These are phyloP conservation scores for Montipora capricornis DNA, from an alignment of 64 coral and sea anemone species.

Conservation along the genomic window DNA sequence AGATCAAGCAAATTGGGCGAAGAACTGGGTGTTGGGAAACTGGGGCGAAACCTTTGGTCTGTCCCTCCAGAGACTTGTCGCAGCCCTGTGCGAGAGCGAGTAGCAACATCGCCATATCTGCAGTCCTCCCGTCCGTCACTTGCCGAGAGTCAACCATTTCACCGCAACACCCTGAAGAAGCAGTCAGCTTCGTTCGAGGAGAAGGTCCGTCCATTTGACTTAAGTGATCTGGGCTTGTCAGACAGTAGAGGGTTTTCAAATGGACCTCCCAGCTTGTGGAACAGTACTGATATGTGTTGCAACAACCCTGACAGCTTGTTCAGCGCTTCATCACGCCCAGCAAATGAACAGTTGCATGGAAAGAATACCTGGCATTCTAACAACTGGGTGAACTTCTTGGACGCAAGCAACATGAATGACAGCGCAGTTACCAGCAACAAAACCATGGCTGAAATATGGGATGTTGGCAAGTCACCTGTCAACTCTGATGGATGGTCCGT, in stretches of 20 bases:
- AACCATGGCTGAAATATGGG: slow-evolving; percentile 92
- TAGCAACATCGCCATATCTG: neutral
- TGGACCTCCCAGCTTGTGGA: slow-evolving; percentile 18
- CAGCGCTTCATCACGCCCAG: slow-evolving; percentile 50
- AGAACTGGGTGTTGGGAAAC: slow-evolving; percentile 36
- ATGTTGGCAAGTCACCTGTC: slow-evolving; percentile 55
- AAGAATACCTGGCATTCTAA: slow-evolving; percentile 62
- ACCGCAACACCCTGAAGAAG: slow-evolving; percentile 11
- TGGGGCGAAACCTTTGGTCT: slow-evolving; percentile 78
- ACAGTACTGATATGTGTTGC: slow-evolving; percentile 35
- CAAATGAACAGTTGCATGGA: slow-evolving; percentile 61
- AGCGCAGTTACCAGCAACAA: slow-evolving; percentile 52
- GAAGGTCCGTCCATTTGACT: slow-evolving; percentile 27
- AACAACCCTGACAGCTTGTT: slow-evolving; percentile 83
- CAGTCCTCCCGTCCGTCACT: slow-evolving; percentile 42
- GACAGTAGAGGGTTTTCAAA: slow-evolving; percentile 36
- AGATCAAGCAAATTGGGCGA: slow-evolving; percentile 44
- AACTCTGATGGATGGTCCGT: slow-evolving; percentile 87
- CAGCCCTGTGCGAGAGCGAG: slow-evolving; percentile 30
- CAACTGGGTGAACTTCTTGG: slow-evolving; percentile 97
- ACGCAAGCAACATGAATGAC: slow-evolving; percentile 50
- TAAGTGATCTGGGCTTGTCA: slow-evolving; percentile 55
- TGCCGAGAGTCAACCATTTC: slow-evolving; percentile 46
- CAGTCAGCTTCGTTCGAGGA: slow-evolving; percentile 23
- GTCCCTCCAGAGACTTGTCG: slow-evolving; percentile 55